A percentile compares a stretch with the other conserved stretches of the same genome.
phyloP scores from a whole-genome alignment of 2,888 invertebrate genomes.

The Drosophila testacea region DNA sequence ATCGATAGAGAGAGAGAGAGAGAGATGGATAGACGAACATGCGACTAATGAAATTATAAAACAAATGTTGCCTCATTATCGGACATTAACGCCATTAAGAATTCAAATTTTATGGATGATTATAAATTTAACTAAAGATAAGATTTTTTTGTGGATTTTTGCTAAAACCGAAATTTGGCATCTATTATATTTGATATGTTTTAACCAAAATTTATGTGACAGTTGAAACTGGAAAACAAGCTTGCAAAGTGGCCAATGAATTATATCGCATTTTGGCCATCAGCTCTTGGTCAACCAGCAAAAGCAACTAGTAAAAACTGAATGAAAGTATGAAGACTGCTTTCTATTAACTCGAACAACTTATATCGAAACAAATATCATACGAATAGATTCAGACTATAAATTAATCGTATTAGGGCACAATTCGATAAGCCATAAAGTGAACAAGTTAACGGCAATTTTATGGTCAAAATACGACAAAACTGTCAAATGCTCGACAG shows the following conservation, averaged over 20 bases:
- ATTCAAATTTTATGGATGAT: conserved; percentile 70
- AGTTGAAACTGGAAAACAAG: conserved; percentile 74
- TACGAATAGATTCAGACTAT: conserved; percentile 7
- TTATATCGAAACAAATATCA: conserved; percentile 2
- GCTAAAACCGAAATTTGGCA: conserved; percentile 47
- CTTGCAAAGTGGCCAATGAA: conserved; percentile 71
- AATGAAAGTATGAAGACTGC: conserved; percentile 15
- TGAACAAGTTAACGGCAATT: conserved; percentile 70
- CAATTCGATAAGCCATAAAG: conserved; percentile 59
- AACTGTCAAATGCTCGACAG: conserved; percentile 67
- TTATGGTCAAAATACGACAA: conserved; percentile 69
- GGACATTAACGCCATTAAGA: conserved; percentile 78
- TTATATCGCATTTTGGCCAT: conserved; percentile 41
- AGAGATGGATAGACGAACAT: conserved; percentile 36
- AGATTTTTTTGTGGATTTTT: conserved; percentile 1
- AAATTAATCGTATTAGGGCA: conserved; percentile 18
- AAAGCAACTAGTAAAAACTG: not conserved
- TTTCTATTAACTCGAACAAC: conserved; percentile 1
- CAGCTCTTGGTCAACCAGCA: conserved; percentile 37
- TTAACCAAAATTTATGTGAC: conserved; percentile 72
- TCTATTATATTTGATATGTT: conserved; percentile 53
- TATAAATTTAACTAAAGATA: conserved; percentile 43
- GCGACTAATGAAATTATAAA: conserved; percentile 79
- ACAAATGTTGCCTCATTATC: conserved; percentile 80
- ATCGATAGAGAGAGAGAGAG: not conserved